A percentile compares a stretch with the other conserved stretches of the same genome.
These are phyloP conservation scores for Ammodytes marinus DNA, from an alignment of 2,113 vertebrate genomes.

Conservation along the genomic window DNA sequence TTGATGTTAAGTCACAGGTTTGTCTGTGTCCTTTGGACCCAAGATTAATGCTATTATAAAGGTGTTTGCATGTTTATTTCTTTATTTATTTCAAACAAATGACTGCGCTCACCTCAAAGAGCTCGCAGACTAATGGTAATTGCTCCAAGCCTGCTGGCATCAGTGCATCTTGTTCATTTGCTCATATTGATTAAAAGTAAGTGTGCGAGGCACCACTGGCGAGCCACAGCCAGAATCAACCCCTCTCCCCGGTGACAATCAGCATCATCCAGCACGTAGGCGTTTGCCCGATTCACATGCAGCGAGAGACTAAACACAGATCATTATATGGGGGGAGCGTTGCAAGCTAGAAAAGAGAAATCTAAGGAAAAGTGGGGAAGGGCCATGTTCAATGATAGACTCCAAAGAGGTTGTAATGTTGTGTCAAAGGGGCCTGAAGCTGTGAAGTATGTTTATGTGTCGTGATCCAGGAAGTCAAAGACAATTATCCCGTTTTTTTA, in stretches of 20 bases:
- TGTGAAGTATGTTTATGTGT: conserved; percentile 6
- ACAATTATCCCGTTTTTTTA: background rate
- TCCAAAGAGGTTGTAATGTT: conserved; percentile 17
- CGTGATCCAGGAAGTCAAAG: conserved; percentile 27
- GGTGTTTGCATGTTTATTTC: conserved; percentile 49
- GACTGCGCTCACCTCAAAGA: conserved; percentile 62
- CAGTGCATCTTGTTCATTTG: conserved; percentile 78
- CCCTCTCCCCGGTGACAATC: conserved; percentile 73
- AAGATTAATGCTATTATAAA: background rate
- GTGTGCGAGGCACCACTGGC: conserved; percentile 75
- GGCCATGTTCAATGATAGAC: conserved; percentile 57
- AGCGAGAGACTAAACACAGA: conserved; percentile 77
- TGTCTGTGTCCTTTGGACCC: too few species aligned
- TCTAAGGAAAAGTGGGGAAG: conserved; percentile 49
- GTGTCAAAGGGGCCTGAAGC: conserved; percentile 26
- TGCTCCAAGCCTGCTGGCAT: conserved; percentile 71
- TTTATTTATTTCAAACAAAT: conserved; percentile 70
- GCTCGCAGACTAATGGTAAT: conserved; percentile 76
- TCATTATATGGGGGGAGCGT: conserved; percentile 61
- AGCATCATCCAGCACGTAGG: conserved; percentile 71
- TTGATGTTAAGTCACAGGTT: too few species aligned
- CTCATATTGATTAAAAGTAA: conserved; percentile 80
- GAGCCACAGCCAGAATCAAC: conserved; percentile 78
- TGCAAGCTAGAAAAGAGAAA: conserved; percentile 32
- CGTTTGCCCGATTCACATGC: conserved; percentile 70